These are phyloP conservation scores for Psittacula echo DNA, from an alignment of 2,797 vertebrate species.

Conservation along the genomic window DNA sequence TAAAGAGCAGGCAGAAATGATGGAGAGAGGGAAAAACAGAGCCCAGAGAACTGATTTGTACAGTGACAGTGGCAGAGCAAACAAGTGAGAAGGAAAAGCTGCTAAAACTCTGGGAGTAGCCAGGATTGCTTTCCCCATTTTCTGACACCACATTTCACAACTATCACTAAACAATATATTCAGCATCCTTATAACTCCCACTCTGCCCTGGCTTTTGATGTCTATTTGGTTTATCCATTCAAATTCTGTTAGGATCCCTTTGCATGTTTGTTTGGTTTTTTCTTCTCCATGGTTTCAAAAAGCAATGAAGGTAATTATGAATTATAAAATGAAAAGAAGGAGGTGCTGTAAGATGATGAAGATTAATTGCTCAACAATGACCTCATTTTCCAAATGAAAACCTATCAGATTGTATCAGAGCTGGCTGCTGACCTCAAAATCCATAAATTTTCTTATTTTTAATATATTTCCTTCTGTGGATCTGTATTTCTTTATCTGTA, in stretches of 20 bases:
- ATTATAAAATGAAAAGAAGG: neutral
- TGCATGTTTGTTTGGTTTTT: neutral
- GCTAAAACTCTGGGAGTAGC: conserved; percentile 63
- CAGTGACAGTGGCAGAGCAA: neutral
- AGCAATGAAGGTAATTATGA: neutral
- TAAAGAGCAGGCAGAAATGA: conserved; percentile 56
- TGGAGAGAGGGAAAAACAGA: conserved; percentile 31
- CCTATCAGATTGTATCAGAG: neutral
- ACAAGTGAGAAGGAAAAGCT: conserved; percentile 67
- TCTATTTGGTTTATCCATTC: neutral
- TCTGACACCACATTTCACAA: conserved; percentile 61
- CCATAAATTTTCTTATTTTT: neutral
- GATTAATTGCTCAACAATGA: conserved; percentile 42
- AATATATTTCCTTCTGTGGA: neutral
- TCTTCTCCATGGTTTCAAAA: conserved; percentile 35
- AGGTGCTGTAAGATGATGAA: neutral
- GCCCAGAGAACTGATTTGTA: neutral
- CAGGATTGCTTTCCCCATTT: conserved; percentile 59
- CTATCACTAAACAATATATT: conserved; percentile 38
- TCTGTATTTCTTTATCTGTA: neutral
- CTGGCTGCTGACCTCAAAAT: neutral
- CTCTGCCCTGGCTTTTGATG: neutral
- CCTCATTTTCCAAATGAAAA: conserved; percentile 49
- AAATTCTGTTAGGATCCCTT: neutral
- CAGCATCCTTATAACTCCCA: neutral